phyloP scores from a whole-genome alignment of 2,113 vertebrate species.

The Thinocorus orbignyianus region DNA sequence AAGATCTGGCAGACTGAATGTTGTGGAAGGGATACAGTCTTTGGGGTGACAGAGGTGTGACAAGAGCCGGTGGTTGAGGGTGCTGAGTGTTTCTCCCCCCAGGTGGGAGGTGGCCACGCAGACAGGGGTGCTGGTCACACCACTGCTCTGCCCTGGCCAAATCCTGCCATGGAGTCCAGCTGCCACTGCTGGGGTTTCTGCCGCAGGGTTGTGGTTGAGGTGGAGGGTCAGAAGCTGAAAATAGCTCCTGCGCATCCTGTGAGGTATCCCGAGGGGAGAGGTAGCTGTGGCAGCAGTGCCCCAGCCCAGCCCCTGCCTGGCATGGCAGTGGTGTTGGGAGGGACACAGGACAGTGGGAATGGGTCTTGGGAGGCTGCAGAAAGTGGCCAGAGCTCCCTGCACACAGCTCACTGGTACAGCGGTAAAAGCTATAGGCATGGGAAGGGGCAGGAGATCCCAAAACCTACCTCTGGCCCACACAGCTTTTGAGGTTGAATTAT shows the following conservation, averaged over 20 bases:
- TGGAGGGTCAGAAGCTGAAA: background rate
- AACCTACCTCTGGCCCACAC: background rate
- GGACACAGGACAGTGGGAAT: background rate
- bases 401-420: accelerated
- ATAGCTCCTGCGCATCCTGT: background rate
- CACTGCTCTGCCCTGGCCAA: background rate
- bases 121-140: background rate
- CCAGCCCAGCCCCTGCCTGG: background rate
- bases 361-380: background rate
- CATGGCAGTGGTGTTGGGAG: accelerated
- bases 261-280: background rate
- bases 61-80: background rate
- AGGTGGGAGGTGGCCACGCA: background rate
- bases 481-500: background rate
- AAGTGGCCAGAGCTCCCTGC: background rate
- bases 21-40: background rate
- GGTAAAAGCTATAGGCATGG: background rate
- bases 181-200: background rate
- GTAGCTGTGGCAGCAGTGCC: background rate
- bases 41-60: background rate
- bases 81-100: background rate
- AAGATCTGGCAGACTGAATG: background rate
- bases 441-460: background rate
- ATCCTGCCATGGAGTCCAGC: background rate
- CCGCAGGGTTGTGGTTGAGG: background rate